These are phyloP conservation scores for Penelope pileata DNA, from an alignment of 2,113 vertebrate genomes.

Conservation along the genomic window DNA sequence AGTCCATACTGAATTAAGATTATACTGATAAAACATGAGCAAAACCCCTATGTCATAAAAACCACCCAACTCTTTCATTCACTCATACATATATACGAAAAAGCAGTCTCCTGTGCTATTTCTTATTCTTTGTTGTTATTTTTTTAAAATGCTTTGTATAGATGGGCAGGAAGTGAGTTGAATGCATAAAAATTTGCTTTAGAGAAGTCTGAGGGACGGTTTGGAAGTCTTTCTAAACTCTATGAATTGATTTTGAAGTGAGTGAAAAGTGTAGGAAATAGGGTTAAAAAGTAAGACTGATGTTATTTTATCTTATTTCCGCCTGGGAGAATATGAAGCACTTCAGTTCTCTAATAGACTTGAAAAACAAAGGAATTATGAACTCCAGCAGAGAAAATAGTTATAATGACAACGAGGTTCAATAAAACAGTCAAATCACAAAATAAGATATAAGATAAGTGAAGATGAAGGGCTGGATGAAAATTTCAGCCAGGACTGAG, in stretches of 20 bases:
- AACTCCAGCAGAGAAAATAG: not conserved
- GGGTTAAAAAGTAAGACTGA: not conserved
- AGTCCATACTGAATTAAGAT: not conserved
- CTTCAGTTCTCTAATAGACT: not conserved
- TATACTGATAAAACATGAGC: not conserved
- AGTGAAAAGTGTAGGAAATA: not conserved
- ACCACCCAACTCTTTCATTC: fast-evolving
- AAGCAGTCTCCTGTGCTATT: not conserved
- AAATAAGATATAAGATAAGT: not conserved
- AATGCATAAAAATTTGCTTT: not conserved
- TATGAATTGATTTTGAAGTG: not conserved
- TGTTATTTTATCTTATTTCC: not conserved
- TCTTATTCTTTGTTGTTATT: not conserved
- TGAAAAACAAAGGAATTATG: not conserved
- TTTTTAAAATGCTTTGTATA: not conserved
- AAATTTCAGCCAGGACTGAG: not conserved
- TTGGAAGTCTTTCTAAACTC: not conserved
- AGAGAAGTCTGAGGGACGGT: not conserved
- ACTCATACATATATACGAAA: no score
- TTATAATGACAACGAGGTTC: not conserved
- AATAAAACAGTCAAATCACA: not conserved
- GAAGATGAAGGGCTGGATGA: not conserved
- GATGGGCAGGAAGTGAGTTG: not conserved
- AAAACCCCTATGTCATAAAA: not conserved
- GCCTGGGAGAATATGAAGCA: not conserved